These are phyloP conservation scores for Hydra vulgaris DNA, from an alignment of 30 jellyfish, hydroid and myxozoan genomes.

Conservation along the genomic window DNA sequence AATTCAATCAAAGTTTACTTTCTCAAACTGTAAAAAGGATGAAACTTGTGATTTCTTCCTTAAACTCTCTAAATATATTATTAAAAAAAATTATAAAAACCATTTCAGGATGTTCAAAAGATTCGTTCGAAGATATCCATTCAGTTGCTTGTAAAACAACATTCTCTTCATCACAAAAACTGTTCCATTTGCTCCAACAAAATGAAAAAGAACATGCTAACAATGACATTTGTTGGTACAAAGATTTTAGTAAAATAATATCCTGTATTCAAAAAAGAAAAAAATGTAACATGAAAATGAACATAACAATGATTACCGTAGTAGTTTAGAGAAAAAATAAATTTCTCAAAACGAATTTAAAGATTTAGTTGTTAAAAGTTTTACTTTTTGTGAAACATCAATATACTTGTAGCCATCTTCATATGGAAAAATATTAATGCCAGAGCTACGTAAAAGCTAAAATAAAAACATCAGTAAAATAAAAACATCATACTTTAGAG, in stretches of 20 bases:
- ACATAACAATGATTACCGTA: too few relatives aligned
- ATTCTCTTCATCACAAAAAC: constrained; percentile 42
- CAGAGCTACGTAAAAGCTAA: constrained; percentile 43
- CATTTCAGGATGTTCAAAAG: too few relatives aligned
- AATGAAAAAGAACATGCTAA: constrained; percentile 65
- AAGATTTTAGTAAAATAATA: constrained; percentile 18
- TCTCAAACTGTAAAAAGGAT: too few relatives aligned
- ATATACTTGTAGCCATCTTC: constrained; percentile 85
- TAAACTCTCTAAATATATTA: too few relatives aligned
- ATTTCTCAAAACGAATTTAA: not conserved
- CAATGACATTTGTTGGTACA: constrained; percentile 68
- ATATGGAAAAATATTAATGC: constrained; percentile 66
- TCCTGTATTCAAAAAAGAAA: constrained; percentile 26
- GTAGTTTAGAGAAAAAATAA: not conserved
- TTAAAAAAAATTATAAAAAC: too few relatives aligned
- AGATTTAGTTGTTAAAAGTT: not conserved
- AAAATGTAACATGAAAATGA: not conserved
- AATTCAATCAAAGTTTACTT: too few relatives aligned
- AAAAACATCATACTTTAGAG: not conserved
- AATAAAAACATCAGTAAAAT: not conserved
- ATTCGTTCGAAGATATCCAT: constrained; percentile 54
- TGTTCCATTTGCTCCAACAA: constrained; percentile 91
- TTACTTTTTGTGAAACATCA: constrained; percentile 73
- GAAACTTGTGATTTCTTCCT: too few relatives aligned
- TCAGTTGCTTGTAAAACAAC: constrained; percentile 77